These are phyloP conservation scores for Saimiri boliviensis DNA, from an alignment of 2,113 vertebrate species.

Conservation along the genomic window DNA sequence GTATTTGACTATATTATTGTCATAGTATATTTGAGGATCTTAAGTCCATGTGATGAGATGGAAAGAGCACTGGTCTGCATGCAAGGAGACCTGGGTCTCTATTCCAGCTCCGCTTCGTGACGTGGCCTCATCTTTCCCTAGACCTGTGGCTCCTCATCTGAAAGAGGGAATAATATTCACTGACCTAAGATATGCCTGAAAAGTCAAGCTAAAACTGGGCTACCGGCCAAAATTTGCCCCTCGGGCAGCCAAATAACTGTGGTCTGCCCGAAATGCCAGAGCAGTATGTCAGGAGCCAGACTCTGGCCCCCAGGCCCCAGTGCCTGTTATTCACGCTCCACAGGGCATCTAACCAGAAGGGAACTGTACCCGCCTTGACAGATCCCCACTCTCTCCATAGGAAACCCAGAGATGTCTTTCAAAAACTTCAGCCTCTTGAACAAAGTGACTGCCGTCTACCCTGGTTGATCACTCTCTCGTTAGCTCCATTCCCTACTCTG, in stretches of 20 bases:
- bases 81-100: neutral
- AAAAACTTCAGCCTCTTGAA: neutral
- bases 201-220: neutral
- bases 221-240: neutral
- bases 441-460: neutral
- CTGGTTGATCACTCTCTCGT: accelerated
- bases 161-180: neutral
- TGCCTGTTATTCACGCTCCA: accelerated
- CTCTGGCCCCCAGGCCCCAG: no score
- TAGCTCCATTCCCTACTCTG: neutral
- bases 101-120: neutral
- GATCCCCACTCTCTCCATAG: neutral
- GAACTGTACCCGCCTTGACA: neutral
- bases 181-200: neutral
- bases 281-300: neutral
- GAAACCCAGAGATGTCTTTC: neutral
- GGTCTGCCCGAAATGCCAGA: neutral
- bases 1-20: neutral
- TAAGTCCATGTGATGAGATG: neutral
- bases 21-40: neutral
- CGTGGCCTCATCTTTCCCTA: neutral
- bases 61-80: neutral
- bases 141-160: neutral
- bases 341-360: neutral
- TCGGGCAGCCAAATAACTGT: neutral